A percentile compares a stretch with the other conserved stretches of the same genome.
phyloP scores from a whole-genome alignment of 1,140 invertebrate species.

The Drosophila rhopaloa region DNA sequence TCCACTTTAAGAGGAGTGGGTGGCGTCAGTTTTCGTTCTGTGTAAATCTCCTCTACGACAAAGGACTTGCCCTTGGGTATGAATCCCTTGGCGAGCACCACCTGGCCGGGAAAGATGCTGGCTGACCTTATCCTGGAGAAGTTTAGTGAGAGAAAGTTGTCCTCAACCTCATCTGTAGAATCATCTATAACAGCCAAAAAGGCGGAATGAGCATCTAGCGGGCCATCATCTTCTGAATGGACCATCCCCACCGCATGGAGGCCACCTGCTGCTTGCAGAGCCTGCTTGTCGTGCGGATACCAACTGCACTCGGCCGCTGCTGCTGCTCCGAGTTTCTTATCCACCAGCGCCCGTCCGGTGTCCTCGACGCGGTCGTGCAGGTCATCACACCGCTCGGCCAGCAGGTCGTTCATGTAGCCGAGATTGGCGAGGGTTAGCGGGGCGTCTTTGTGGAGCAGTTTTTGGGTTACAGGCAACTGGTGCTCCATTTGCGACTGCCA shows the following conservation, averaged over 20 bases:
- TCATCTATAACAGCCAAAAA: slow-evolving; percentile 89
- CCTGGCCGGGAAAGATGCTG: slow-evolving; percentile 94
- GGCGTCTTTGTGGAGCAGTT: slow-evolving; percentile 47
- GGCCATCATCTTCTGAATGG: slow-evolving; percentile 89
- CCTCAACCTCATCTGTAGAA: slow-evolving; percentile 85
- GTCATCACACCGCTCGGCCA: slow-evolving; percentile 57
- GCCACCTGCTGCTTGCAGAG: slow-evolving; percentile 53
- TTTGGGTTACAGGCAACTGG: slow-evolving; percentile 48
- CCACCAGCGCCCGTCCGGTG: slow-evolving; percentile 50
- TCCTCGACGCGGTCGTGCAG: slow-evolving; percentile 56
- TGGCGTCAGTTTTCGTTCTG: slow-evolving; percentile 81
- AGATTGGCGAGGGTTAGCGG: slow-evolving; percentile 51
- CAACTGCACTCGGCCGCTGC: slow-evolving; percentile 59
- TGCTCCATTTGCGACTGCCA: slow-evolving; percentile 62
- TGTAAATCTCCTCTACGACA: slow-evolving; percentile 88
- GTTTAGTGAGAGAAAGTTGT: slow-evolving; percentile 86
- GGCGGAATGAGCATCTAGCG: slow-evolving; percentile 89
- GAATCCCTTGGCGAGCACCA: slow-evolving; percentile 90
- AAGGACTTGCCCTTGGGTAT: slow-evolving; percentile 90
- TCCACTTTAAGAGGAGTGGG: slow-evolving; percentile 66
- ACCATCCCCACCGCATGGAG: slow-evolving; percentile 88
- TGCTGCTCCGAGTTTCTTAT: slow-evolving; percentile 58
- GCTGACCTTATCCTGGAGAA: slow-evolving; percentile 88
- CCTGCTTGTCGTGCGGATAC: slow-evolving; percentile 66
- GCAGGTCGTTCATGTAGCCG: slow-evolving; percentile 66